Evolutionary conservation across 1,140 invertebrate genomes (phyloP).

Genomic region (Scaptomyza montana): DNA sequence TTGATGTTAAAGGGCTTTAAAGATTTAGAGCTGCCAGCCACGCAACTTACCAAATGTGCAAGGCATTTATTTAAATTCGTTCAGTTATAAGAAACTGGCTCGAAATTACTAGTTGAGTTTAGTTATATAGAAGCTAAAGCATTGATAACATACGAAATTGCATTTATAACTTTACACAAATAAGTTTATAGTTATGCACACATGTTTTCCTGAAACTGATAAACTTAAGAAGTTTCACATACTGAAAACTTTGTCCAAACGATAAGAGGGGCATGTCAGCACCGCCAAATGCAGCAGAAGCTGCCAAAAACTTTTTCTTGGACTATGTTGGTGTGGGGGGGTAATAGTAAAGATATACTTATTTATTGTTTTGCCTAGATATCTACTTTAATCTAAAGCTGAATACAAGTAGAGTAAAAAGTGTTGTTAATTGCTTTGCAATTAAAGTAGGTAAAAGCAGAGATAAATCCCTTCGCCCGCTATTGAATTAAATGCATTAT

Average conservation of each 20-base stretch:
- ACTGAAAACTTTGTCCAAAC: not conserved
- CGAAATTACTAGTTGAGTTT: not conserved
- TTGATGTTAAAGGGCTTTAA: conserved; percentile 33
- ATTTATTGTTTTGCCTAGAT: conserved; percentile 1
- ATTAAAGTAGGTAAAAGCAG: not conserved
- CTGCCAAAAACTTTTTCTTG: conserved; percentile 3
- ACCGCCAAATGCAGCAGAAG: conserved; percentile 6
- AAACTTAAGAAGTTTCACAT: not conserved
- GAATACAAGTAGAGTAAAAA: not conserved
- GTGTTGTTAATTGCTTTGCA: not conserved
- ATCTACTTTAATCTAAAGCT: not conserved
- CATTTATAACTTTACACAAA: not conserved
- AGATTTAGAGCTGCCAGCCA: conserved; percentile 16
- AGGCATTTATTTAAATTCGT: no score
- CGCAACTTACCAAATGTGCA: not conserved
- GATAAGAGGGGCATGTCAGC: not conserved
- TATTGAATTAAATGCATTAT: conserved; percentile 1
- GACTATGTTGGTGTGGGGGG: not conserved
- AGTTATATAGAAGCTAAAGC: not conserved
- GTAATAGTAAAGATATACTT: not conserved
- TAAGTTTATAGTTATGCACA: not conserved
- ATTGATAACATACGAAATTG: not conserved
- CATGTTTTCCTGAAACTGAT: not conserved
- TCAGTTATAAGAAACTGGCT: no score
- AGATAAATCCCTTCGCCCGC: not conserved